These are phyloP conservation scores for Nemapogon koenigi DNA, from an alignment of 2,888 invertebrate species.

Conservation along the genomic window DNA sequence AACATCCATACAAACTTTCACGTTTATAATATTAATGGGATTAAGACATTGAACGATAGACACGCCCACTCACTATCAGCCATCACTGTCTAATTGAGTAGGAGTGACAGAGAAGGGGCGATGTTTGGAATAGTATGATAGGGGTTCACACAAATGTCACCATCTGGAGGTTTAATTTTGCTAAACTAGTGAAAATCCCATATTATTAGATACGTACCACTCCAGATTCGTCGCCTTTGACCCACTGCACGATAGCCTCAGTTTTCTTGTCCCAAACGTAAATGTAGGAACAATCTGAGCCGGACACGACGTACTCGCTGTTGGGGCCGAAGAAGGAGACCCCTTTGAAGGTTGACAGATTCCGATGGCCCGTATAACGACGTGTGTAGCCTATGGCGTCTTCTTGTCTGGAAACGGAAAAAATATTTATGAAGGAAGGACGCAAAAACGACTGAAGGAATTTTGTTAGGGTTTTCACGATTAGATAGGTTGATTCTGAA, in stretches of 20 bases:
- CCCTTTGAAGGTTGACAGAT: conserved; percentile 83
- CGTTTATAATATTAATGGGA: too few species aligned
- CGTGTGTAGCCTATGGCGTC: conserved; percentile 65
- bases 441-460: not conserved
- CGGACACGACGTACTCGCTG: conserved; percentile 90
- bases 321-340: conserved; percentile 93
- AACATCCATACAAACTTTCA: too few species aligned
- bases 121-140: too few species aligned
- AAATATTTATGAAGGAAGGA: not conserved
- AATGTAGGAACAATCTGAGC: conserved; percentile 90
- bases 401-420: conserved; percentile 18
- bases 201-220: conserved; percentile 86
- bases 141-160: too few species aligned
- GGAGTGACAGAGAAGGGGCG: too few species aligned
- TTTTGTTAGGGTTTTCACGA: too few species aligned
- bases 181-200: too few species aligned
- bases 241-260: conserved; percentile 88
- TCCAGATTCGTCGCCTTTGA: conserved; percentile 81
- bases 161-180: too few species aligned
- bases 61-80: not conserved
- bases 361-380: conserved; percentile 67
- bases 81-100: too few species aligned
- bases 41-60: not conserved
- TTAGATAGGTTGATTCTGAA: too few species aligned
- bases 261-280: conserved; percentile 91